phyloP scores from a whole-genome alignment of 2,113 vertebrate genomes.

The Tetraodon nigroviridis region DNA sequence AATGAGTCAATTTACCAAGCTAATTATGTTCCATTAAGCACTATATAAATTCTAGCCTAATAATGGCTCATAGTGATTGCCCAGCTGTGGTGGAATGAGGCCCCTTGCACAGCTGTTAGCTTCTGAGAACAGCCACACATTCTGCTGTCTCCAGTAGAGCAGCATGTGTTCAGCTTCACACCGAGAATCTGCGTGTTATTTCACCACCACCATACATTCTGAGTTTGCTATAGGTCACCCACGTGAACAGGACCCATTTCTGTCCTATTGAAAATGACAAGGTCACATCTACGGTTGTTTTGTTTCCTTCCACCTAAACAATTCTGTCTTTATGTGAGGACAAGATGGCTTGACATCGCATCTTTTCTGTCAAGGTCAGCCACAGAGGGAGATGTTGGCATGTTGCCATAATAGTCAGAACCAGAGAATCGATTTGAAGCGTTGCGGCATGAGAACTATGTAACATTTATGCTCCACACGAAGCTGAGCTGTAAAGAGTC shows the following conservation, averaged over 20 bases:
- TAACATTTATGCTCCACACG: conserved; percentile 45
- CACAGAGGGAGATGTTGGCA: conserved; percentile 44
- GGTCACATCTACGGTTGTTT: not conserved
- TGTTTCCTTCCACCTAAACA: conserved; percentile 32
- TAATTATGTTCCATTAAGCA: conserved; percentile 56
- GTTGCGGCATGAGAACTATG: conserved; percentile 33
- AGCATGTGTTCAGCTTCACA: not conserved
- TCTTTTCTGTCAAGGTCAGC: conserved; percentile 44
- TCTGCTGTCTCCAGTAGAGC: not conserved
- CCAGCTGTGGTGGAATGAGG: conserved; percentile 37
- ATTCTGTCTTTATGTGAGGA: conserved; percentile 2
- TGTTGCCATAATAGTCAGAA: conserved; percentile 20
- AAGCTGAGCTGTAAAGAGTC: conserved; percentile 13
- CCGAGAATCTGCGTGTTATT: not conserved
- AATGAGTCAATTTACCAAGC: conserved; percentile 36
- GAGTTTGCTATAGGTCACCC: not conserved
- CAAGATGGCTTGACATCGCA: conserved; percentile 20
- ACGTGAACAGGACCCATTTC: not conserved
- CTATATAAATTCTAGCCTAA: conserved; percentile 51
- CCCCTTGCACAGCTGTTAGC: conserved; percentile 14
- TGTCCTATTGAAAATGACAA: not conserved
- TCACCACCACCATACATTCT: not conserved
- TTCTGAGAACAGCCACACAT: conserved; percentile 4
- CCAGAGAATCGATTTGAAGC: conserved; percentile 28
- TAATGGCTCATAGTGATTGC: conserved; percentile 42